A percentile compares a stretch with the other conserved stretches of the same genome.
phyloP scores from a whole-genome alignment of 2,113 vertebrate genomes.

The Typhlomys cinereus region DNA sequence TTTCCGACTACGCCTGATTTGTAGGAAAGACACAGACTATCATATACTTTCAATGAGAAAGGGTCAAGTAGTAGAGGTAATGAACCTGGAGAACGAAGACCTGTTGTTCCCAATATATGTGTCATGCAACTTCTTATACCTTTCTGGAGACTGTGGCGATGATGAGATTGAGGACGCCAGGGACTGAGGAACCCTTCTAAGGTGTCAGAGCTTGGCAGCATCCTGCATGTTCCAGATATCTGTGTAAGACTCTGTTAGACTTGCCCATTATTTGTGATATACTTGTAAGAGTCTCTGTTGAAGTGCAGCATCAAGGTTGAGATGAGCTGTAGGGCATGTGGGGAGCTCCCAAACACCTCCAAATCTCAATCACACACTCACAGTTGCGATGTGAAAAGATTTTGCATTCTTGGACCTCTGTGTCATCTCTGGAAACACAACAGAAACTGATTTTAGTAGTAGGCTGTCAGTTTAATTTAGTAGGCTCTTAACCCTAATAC shows the following conservation, averaged over 20 bases:
- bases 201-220: too few species aligned
- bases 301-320: too few species aligned
- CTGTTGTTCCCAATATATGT: conserved; percentile 34
- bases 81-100: too few species aligned
- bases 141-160: not conserved
- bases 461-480: too few species aligned
- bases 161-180: not conserved
- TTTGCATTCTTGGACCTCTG: not conserved
- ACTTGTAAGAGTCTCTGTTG: too few species aligned
- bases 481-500: too few species aligned
- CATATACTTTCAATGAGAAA: not conserved
- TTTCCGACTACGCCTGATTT: too few species aligned
- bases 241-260: too few species aligned
- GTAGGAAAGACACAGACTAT: not conserved
- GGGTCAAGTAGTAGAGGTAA: conserved; percentile 34
- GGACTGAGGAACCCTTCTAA: not conserved
- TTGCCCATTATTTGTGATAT: too few species aligned
- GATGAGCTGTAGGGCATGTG: not conserved
- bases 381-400: too few species aligned
- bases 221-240: too few species aligned
- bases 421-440: not conserved
- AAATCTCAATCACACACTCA: not conserved
- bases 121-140: conserved; percentile 23
- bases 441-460: too few species aligned
- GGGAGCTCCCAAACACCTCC: not conserved